Evolutionary conservation across 2,113 vertebrate species (phyloP), one percentile per base, ranked within the genome.

Genomic region (Nipponia nippon): DNA sequence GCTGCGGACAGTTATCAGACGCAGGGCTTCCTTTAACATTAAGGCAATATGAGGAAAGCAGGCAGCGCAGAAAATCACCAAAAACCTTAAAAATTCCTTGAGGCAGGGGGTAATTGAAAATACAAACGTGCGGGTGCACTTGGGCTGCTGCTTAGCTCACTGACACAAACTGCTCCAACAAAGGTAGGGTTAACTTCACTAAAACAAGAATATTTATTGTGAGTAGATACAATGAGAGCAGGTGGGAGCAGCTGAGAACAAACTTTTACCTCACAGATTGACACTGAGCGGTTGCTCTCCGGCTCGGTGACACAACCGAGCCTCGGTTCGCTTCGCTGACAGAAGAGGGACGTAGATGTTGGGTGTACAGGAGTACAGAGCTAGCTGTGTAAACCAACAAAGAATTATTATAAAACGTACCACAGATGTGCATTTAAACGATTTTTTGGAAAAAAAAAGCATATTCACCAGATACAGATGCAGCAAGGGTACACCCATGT

Each of bases 91-190:
- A 40, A 65, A 42, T 3, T 2, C 11, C 36, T 40, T 7, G 16
- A 86, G 38, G 52, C 13, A 3, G 23, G 2, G 50, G 16, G 36
- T 9, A 1, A 26, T 0, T 1, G 10, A 19, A 50, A 52, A 29
- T 3, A 6, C 2, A 2, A 11, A 18, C 9, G 11, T 13, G 11
- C 3, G 13, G 1, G 3, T 3, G 22, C 4, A 1, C 38, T 27
- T 16, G 15, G 55, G 53, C 22, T 25, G 27, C 42, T 15, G 65
- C 49, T 19, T 19, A 9, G 26, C 13, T 49, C n/a, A 0, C 30
- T 3, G 13, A 8, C 20, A 13, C 27, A 59, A 66, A 53, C 7
- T 6, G 21, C 32, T 61, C 36, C 46, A 10, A 3, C 9, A 27
- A 22, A 29, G 10, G 20, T 1, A 16, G 23, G 18, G 36, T 5